These are phyloP conservation scores for Hyperopisus bebe DNA, from an alignment of 2,113 vertebrate genomes.

Conservation along the genomic window DNA sequence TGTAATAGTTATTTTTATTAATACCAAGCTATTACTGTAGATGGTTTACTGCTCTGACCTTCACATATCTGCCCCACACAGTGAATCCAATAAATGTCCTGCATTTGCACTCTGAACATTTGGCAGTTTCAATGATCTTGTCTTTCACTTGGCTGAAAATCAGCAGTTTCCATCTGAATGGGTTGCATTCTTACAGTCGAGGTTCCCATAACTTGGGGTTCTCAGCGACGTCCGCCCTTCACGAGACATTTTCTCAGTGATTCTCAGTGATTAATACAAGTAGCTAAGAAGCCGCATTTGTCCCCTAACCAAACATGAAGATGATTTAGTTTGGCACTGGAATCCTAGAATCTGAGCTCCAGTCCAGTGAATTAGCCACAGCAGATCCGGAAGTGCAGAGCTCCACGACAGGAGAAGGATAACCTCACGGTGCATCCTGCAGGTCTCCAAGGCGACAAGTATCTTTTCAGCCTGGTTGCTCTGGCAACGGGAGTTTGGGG, in stretches of 20 bases:
- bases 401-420: neutral
- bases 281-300: neutral
- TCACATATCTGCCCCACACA: neutral
- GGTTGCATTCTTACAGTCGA: neutral
- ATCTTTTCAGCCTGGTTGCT: neutral
- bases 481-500: neutral
- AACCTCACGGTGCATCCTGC: neutral
- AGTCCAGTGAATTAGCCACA: neutral
- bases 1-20: neutral
- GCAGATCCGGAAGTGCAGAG: neutral
- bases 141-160: neutral
- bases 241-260: neutral
- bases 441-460: neutral
- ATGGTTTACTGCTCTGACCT: neutral
- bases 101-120: neutral
- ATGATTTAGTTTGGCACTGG: neutral
- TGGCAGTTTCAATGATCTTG: neutral
- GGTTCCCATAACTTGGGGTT: neutral
- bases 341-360: neutral
- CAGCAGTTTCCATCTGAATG: neutral
- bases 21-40: neutral
- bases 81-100: neutral
- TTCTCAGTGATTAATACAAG: neutral
- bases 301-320: neutral
- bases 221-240: neutral